Base-by-base conservation (phyloP, 2,113 vertebrate genomes). In the Pelusios castaneus region DNA sequence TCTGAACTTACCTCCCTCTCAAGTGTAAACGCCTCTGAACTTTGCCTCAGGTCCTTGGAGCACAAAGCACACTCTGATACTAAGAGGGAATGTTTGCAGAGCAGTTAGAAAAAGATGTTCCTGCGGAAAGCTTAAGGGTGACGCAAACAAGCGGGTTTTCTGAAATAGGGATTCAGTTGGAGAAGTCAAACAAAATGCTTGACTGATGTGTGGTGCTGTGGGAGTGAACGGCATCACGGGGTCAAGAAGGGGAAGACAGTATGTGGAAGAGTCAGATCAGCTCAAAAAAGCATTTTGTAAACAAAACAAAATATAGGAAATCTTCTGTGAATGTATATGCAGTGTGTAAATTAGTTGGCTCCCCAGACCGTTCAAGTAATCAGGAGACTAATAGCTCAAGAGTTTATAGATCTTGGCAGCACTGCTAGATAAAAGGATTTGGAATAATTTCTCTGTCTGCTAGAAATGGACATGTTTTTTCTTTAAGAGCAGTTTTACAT, bases 371-470 rank as follows among this genome's bases (percentile, higher is more conserved):
- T 89, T 95, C 80, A 90, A 92, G 56, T 47, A 75, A 43, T 85
- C 84, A 91, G 22, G 38, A 92, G 54, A 67, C 60, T 84, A 91
- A 92, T 81, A 88, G 25, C 77, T 96, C 1, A 1, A 92, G 63
- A 58, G 34, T 82, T 89, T 81, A 31, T 2, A 16, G 60, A 16
- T n/a, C 54, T 93, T 91, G 82, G 58, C 60, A 95, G 84, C 73
- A 38, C 7, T 88, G 73, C 63, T 91, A 90, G 88, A 77, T 58
- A 49, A 80, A 52, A n/a, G 14, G n/a, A n/a, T 54, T 82, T 93
- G 91, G 73, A 90, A 47, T 90, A 47, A 85, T 91, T 95, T 93
- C 82, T 95, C 76, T 75, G 79, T 90, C 92, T 95, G 92, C 60
- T 63, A 63, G 82, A 86, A 87, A 60, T 47, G 85, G 91, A 75